These are phyloP conservation scores for Potamarius usumacintae DNA, from an alignment of 2,113 vertebrate genomes.

Conservation along the genomic window DNA sequence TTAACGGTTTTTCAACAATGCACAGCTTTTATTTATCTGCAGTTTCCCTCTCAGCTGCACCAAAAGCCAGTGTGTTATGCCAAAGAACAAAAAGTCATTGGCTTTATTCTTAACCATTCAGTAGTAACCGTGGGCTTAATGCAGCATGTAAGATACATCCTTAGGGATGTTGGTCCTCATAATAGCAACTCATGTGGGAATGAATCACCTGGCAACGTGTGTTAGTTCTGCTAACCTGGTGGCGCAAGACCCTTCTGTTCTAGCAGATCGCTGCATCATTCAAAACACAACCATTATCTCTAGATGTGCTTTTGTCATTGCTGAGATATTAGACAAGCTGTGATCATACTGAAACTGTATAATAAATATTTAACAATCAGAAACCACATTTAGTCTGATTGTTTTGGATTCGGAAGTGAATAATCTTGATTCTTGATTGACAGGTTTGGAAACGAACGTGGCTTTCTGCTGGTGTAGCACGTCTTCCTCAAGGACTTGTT, in stretches of 20 bases:
- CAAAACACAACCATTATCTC: background rate
- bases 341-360: background rate
- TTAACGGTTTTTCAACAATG: background rate
- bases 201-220: conserved; percentile 40
- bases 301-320: background rate
- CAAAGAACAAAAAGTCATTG: conserved; percentile 3
- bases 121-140: conserved; percentile 22
- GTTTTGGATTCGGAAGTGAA: background rate
- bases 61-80: background rate
- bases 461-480: background rate
- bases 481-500: background rate
- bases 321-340: background rate
- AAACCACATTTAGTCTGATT: background rate
- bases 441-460: background rate
- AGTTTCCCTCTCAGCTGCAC: background rate
- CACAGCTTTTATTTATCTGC: background rate
- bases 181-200: conserved; percentile 37
- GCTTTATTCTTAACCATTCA: conserved; percentile 17
- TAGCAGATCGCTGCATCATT: conserved; percentile 7
- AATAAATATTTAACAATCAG: background rate
- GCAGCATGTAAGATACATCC: conserved; percentile 26
- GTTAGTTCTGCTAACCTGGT: conserved; percentile 33
- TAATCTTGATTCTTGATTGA: background rate
- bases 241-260: conserved; percentile 5
- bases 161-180: conserved; percentile 33